phyloP scores from a whole-genome alignment of 2,888 invertebrate species.

The Abrostola triplasia region DNA sequence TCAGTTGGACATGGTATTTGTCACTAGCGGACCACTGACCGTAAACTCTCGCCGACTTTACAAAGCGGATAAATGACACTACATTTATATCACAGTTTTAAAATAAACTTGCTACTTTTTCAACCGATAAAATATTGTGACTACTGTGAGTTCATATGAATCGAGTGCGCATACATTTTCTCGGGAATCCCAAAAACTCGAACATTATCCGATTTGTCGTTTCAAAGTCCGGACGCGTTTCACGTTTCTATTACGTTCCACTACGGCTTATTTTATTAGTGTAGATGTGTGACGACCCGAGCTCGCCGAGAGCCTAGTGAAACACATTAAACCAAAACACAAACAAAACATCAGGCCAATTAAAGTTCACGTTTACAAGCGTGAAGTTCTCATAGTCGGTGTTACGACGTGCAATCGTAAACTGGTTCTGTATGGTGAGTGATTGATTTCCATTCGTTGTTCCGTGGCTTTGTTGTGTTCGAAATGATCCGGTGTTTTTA shows the following conservation, averaged over 20 bases:
- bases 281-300: slow-evolving; percentile 28
- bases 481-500: slow-evolving; percentile 55
- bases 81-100: slow-evolving; percentile 42
- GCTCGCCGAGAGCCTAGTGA: slow-evolving; percentile 19
- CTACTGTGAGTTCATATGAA: slow-evolving; percentile 8
- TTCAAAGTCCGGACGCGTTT: slow-evolving; percentile 34
- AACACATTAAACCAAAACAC: slow-evolving; percentile 41
- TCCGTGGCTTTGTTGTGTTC: slow-evolving; percentile 47
- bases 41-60: slow-evolving; percentile 34
- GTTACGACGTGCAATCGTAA: slow-evolving; percentile 41
- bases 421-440: slow-evolving; percentile 51
- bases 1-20: slow-evolving; percentile 49
- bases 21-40: slow-evolving; percentile 44
- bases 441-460: slow-evolving; percentile 55
- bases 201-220: slow-evolving; percentile 32
- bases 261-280: slow-evolving; percentile 39
- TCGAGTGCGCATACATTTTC: slow-evolving; percentile 20
- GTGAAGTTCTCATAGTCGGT: slow-evolving; percentile 39
- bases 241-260: slow-evolving; percentile 38
- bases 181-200: slow-evolving; percentile 32
- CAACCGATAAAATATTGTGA: slow-evolving; percentile 33
- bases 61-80: slow-evolving; percentile 46
- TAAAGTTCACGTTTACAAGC: slow-evolving; percentile 51
- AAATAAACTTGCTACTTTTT: slow-evolving; percentile 40
- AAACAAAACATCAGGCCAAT: slow-evolving; percentile 52